Conservation (phyloP, 2,797 vertebrate genomes). For the Lutjanus argentimaculatus region DNA sequence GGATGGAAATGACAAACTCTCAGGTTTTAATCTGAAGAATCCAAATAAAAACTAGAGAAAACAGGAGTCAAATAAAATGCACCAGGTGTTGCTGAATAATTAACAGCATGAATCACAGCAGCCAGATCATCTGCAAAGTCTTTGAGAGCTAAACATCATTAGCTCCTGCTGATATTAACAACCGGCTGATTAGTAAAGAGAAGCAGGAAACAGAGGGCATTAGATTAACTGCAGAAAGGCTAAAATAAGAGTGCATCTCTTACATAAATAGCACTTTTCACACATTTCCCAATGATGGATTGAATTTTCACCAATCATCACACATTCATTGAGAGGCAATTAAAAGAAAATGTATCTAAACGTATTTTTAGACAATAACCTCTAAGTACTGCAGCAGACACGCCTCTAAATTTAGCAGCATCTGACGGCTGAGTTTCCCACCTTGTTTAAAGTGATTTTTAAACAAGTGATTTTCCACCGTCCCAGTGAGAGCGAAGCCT, state of each 20-base stretch:
- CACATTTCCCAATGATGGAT: too few species aligned
- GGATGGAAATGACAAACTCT: too few species aligned
- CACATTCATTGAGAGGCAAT: too few species aligned
- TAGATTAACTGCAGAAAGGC: background rate
- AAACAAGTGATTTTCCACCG: conserved; percentile 50
- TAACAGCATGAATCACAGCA: background rate
- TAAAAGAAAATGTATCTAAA: background rate
- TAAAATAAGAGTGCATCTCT: background rate
- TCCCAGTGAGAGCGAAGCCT: conserved; percentile 38
- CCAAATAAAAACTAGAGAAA: background rate
- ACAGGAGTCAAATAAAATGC: too few species aligned
- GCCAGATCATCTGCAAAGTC: background rate
- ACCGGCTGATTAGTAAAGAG: background rate
- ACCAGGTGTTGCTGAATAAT: background rate
- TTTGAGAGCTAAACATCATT: background rate
- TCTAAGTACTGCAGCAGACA: background rate
- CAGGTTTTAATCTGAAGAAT: background rate
- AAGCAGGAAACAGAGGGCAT: background rate
- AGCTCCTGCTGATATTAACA: background rate
- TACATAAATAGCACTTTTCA: background rate
- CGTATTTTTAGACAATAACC: background rate
- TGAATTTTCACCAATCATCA: too few species aligned
- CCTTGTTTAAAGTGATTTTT: conserved; percentile 16
- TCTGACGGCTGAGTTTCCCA: background rate
- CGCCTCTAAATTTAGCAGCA: conserved; percentile 24